A percentile compares a stretch with the other conserved stretches of the same genome.
These are phyloP conservation scores for Neogale vison DNA, from an alignment of 2,113 vertebrate species.

Conservation along the genomic window DNA sequence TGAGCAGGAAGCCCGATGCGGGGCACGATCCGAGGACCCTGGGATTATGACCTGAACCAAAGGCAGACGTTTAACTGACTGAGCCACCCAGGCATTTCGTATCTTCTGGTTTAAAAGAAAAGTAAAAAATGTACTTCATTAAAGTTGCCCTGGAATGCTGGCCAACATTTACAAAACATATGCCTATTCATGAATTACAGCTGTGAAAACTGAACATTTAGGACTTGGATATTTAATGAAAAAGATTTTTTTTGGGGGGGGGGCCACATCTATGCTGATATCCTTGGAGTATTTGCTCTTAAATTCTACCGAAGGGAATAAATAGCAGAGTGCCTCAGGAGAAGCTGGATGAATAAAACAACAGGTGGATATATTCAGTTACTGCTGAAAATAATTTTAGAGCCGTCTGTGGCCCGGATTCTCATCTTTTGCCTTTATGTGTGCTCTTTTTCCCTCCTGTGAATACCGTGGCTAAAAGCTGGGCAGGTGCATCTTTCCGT, in stretches of 20 bases:
- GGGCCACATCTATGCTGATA: conserved; percentile 33
- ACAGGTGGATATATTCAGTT: conserved; percentile 50
- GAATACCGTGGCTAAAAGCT: neutral
- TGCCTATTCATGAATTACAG: conserved; percentile 2
- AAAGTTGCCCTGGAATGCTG: conserved; percentile 18
- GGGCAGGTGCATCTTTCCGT: neutral
- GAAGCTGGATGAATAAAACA: conserved; percentile 70
- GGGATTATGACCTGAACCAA: neutral
- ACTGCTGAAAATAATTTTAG: conserved; percentile 62
- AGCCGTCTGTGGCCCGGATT: conserved; percentile 62
- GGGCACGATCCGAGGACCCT: neutral
- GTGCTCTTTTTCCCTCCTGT: neutral
- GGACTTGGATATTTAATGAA: conserved; percentile 48
- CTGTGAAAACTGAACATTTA: conserved; percentile 31
- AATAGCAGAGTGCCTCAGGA: conserved; percentile 58
- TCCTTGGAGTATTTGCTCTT: conserved; percentile 62
- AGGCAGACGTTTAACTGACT: too few relatives aligned
- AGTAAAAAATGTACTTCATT: conserved; percentile 50
- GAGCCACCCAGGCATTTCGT: neutral
- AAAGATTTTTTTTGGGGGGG: neutral
- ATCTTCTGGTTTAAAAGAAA: conserved; percentile 44
- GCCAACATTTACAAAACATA: conserved; percentile 12
- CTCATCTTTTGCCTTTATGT: conserved; percentile 28
- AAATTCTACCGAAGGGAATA: conserved; percentile 56
- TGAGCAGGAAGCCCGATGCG: neutral